These are phyloP conservation scores for Carassius gibelio DNA, from an alignment of 2,113 vertebrate species.

Conservation along the genomic window DNA sequence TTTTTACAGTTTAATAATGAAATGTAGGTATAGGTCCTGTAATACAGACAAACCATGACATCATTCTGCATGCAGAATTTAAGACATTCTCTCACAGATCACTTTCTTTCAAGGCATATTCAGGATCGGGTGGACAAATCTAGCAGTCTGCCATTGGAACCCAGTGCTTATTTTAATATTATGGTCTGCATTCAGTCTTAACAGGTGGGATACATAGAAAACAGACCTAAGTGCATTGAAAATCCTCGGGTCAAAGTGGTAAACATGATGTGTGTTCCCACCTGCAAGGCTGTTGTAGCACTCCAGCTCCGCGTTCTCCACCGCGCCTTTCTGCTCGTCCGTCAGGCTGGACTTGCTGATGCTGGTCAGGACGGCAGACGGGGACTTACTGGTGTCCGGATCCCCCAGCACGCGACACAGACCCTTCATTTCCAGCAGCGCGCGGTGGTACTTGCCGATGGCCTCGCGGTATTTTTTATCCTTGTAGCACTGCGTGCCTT, in stretches of 20 bases:
- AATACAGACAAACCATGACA: conserved; percentile 14
- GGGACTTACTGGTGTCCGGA: conserved; percentile 73
- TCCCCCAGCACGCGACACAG: conserved; percentile 83
- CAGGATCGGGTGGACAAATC: not conserved
- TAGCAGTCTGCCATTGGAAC: not conserved
- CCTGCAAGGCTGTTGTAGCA: conserved; percentile 99
- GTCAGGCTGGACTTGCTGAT: conserved; percentile 77
- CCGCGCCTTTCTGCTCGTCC: conserved; percentile 89
- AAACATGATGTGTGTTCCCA: conserved; percentile 63
- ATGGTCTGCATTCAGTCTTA: not conserved
- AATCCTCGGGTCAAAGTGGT: not conserved
- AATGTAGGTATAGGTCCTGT: not conserved
- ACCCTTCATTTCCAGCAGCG: conserved; percentile 94
- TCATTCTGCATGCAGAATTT: conserved; percentile 8
- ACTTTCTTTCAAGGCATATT: not conserved
- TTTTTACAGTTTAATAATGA: not conserved
- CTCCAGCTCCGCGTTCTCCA: conserved; percentile 92
- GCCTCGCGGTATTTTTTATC: conserved; percentile 98
- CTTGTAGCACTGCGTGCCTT: conserved; percentile 97
- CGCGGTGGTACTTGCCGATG: conserved; percentile 98
- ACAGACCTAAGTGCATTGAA: not conserved
- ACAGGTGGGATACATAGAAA: not conserved
- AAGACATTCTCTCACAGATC: not conserved
- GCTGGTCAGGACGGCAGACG: conserved; percentile 67
- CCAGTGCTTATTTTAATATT: not conserved